Conservation (phyloP, 1,140 invertebrate species). For the Drosophila insularis region DNA sequence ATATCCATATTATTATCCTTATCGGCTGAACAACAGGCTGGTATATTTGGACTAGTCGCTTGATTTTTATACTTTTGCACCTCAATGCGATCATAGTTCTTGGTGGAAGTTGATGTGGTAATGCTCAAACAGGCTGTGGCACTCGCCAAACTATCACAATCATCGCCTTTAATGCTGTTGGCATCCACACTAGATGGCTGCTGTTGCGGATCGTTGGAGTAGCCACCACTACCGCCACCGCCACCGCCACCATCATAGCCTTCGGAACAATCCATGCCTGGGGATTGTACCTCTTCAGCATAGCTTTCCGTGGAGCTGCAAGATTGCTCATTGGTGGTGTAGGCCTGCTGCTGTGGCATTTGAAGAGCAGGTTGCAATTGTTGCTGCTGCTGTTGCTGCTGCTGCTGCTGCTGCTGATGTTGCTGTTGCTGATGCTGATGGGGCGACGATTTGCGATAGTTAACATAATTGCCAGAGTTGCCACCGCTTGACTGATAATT, state of each 20-base stretch:
- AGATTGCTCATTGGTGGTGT: slow-evolving; percentile 54
- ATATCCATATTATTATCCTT: slow-evolving; percentile 41
- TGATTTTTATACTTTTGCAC: slow-evolving; percentile 82
- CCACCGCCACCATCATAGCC: slow-evolving; percentile 44
- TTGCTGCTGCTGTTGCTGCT: slow-evolving; percentile 37
- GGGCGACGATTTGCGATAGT: slow-evolving; percentile 64
- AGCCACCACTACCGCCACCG: neutral
- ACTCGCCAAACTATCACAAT: slow-evolving; percentile 73
- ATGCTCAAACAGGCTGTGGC: slow-evolving; percentile 76
- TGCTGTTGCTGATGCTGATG: slow-evolving; percentile 47
- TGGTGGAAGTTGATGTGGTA: slow-evolving; percentile 75
- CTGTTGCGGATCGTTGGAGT: slow-evolving; percentile 36
- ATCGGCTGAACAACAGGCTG: slow-evolving; percentile 66
- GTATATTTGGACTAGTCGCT: slow-evolving; percentile 82
- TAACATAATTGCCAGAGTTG: slow-evolving; percentile 58
- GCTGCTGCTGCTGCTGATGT: slow-evolving; percentile 29
- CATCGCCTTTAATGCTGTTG: slow-evolving; percentile 50
- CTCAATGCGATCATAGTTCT: slow-evolving; percentile 80
- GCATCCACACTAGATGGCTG: slow-evolving; percentile 28
- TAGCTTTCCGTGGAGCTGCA: slow-evolving; percentile 73
- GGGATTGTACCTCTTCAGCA: slow-evolving; percentile 64
- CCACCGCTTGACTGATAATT: slow-evolving; percentile 57
- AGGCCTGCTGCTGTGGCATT: slow-evolving; percentile 51
- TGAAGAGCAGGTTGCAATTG: slow-evolving; percentile 36
- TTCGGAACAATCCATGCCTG: slow-evolving; percentile 61